Conservation (phyloP, 1,140 invertebrate species). For the Papilio polyxenes region DNA sequence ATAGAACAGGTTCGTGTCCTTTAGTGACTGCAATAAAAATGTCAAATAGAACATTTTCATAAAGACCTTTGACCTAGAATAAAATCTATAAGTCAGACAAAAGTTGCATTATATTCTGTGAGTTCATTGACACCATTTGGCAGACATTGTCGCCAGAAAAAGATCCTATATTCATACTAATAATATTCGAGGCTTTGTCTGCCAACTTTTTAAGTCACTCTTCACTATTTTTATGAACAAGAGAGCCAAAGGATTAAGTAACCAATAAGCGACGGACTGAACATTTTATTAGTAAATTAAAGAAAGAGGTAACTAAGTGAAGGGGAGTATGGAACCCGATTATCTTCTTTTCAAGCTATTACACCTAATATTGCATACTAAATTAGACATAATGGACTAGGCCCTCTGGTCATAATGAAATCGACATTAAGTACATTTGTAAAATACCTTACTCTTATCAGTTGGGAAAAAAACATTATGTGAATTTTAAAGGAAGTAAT, state of each 20-base stretch:
- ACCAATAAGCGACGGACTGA: too few species aligned
- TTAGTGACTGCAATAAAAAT: background rate
- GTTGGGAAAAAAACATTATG: background rate
- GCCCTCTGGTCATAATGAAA: too few species aligned
- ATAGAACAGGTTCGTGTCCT: too few species aligned
- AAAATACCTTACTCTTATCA: background rate
- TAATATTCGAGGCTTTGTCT: background rate
- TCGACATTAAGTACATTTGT: background rate
- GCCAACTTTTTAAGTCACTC: background rate
- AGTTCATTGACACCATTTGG: slow-evolving; percentile 22
- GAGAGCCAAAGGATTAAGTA: too few species aligned
- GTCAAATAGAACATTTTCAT: background rate
- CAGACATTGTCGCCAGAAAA: slow-evolving; percentile 7
- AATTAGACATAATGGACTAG: too few species aligned
- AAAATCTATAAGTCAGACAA: slow-evolving; percentile 29
- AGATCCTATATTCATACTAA: slow-evolving; percentile 10
- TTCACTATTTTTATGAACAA: background rate
- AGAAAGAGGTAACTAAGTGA: too few species aligned
- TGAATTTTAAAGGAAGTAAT: background rate
- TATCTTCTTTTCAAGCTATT: too few species aligned
- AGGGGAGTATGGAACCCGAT: too few species aligned
- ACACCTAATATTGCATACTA: too few species aligned
- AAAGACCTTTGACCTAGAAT: slow-evolving; percentile 15
- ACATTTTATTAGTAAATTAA: too few species aligned
- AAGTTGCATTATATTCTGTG: background rate